Evolutionary conservation across 2,113 vertebrate species (phyloP), one percentile per base, ranked within the genome.

Genomic region (Phalacrocorax carbo): DNA sequence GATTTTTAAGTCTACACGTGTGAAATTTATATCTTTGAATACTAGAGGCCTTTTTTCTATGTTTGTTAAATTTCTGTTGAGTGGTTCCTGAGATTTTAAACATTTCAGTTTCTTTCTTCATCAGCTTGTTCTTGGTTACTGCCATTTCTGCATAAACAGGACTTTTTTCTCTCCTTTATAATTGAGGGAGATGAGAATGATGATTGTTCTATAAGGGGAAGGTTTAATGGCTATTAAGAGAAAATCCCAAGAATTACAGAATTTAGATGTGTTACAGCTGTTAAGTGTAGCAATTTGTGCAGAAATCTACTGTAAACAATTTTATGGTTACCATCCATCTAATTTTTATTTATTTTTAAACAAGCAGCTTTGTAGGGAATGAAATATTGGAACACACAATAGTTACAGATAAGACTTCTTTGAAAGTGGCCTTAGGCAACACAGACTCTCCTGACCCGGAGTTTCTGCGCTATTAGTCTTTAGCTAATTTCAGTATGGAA

Each of bases 381-480:
- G 54, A 92, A 92, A 62, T 88, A 93, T 0, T 85, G 78, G 79
- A 93, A 82, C 75, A 49, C 11, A 66, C 54, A 88, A 54, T 90
- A 73, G 82, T 90, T 93, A 61, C n/a, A 90, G 90, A 94, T 95
- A 95, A 96, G 87, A 49, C 9, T 88, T 86, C 79, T 93, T 93
- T 96, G 82, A 94, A 95, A 92, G n/a, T 57, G 30, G 82, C 85
- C 82, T 93, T 83, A 86, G 75, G 85, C 93, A 90, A 77, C 64
- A 73, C 93, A 92, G 96, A 96, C 92, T 96, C 68, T 73, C 32
- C 82, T 93, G 96, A 96, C 90, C 93, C 64, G 81, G 55, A 85
- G 82, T 54, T 96, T 96, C 84, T 96, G 40, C 85, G 29, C n/a
- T 80, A 4, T 76, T 94, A 80, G 62, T 90, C 84, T 82, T 96